Evolutionary conservation across 2,888 invertebrate species (phyloP).

Genomic region (Andrena praecox): DNA sequence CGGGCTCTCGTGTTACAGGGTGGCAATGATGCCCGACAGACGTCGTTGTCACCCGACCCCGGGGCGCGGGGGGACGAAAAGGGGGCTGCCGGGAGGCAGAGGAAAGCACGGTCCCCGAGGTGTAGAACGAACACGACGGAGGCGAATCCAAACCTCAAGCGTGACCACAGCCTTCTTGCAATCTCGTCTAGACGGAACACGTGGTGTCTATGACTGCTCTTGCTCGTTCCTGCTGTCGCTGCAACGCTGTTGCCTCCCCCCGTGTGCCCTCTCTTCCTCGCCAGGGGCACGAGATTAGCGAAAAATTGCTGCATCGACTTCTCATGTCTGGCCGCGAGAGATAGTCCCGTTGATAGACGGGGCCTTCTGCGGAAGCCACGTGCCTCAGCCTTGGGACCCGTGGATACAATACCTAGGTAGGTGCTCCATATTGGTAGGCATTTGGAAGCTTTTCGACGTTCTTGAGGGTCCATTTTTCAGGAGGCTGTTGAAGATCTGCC

Average conservation of each 20-base stretch:
- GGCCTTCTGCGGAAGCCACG: too few species aligned
- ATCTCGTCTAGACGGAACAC: slow-evolving; percentile 79
- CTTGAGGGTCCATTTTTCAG: too few species aligned
- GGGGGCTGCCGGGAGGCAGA: slow-evolving; percentile 12
- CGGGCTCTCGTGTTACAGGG: slow-evolving; percentile 63
- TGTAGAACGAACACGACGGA: slow-evolving; percentile 46
- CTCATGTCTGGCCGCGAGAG: slow-evolving; percentile 16
- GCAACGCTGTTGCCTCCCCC: slow-evolving; percentile 20
- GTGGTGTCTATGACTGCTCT: slow-evolving; percentile 54
- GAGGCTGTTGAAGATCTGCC: too few species aligned
- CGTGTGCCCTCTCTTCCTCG: slow-evolving; percentile 10
- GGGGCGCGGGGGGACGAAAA: slow-evolving; percentile 17
- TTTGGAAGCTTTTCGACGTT: too few species aligned
- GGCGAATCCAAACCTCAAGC: slow-evolving; percentile 64
- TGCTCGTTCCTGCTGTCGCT: slow-evolving; percentile 30
- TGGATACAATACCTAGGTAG: too few species aligned
- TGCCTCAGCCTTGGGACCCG: too few species aligned
- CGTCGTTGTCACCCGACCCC: slow-evolving; percentile 68
- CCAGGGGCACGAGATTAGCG: slow-evolving; percentile 23
- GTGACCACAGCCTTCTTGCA: slow-evolving; percentile 74
- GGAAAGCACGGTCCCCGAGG: slow-evolving; percentile 43
- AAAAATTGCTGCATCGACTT: slow-evolving; percentile 23
- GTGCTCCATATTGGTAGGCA: too few species aligned
- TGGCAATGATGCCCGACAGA: slow-evolving; percentile 66
- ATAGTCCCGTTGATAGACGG: background rate